A percentile compares a stretch with the other conserved stretches of the same genome.
Evolutionary conservation across 2,113 vertebrate species (phyloP).

Genomic region (Lampris megalopsis): DNA sequence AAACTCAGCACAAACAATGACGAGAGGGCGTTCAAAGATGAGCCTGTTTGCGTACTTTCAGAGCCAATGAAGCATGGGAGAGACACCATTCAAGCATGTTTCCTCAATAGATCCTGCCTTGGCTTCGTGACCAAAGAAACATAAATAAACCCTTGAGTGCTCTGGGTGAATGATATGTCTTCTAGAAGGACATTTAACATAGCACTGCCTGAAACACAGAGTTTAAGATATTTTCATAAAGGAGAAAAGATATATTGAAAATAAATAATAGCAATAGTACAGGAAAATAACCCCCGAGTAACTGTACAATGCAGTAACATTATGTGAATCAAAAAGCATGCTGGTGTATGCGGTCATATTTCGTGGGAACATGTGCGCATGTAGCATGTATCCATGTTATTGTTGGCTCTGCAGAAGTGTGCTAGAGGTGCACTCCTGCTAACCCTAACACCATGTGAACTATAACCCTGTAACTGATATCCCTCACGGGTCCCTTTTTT

Average conservation of each 20-base stretch:
- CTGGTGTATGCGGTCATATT: neutral
- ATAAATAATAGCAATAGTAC: constrained; percentile 3
- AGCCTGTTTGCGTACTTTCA: constrained; percentile 55
- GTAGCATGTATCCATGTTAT: constrained; percentile 29
- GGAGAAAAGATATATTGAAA: constrained; percentile 5
- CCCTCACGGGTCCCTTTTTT: constrained; percentile 31
- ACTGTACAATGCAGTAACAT: neutral
- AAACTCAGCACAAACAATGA: constrained; percentile 46
- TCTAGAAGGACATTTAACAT: neutral
- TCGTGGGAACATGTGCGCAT: constrained; percentile 20
- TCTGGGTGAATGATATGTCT: neutral
- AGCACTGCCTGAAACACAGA: neutral
- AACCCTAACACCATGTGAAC: neutral
- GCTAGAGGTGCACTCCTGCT: too few species aligned
- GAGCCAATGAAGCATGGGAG: constrained; percentile 49
- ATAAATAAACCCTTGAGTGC: neutral
- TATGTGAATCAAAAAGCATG: too few species aligned
- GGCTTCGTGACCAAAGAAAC: neutral
- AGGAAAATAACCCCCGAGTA: neutral
- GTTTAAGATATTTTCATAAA: neutral
- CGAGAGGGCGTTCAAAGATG: constrained; percentile 21
- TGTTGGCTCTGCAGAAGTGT: too few species aligned
- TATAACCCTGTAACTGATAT: constrained; percentile 27
- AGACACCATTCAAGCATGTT: constrained; percentile 40
- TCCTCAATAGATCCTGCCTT: constrained; percentile 28